Evolutionary conservation across 2,888 invertebrate genomes (phyloP).

Genomic region (Strigamia crassipes): DNA sequence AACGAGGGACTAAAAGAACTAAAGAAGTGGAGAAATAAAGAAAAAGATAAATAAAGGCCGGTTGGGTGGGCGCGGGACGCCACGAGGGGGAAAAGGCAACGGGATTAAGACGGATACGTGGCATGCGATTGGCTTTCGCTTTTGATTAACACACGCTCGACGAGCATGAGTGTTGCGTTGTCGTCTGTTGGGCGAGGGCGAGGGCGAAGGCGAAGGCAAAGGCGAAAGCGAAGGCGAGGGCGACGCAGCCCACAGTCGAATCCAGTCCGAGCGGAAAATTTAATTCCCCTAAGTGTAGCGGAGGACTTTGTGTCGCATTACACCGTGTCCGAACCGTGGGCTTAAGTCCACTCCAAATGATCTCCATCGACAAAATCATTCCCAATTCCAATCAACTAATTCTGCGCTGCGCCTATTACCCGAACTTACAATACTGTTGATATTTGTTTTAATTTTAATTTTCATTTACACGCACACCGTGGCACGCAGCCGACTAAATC

Average conservation of each 20-base stretch:
- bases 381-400: neutral
- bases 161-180: neutral
- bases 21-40: neutral
- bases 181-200: too few relatives aligned
- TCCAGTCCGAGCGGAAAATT: constrained; percentile 40
- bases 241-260: neutral
- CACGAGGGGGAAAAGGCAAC: neutral
- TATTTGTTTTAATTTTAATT: too few relatives aligned
- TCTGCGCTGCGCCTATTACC: neutral
- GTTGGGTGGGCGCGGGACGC: neutral
- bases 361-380: constrained; percentile 1
- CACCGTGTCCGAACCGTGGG: constrained; percentile 36
- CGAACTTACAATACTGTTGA: too few relatives aligned
- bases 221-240: neutral
- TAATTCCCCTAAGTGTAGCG: constrained; percentile 36
- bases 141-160: constrained; percentile 40
- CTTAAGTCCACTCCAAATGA: constrained; percentile 14
- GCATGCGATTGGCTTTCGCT: constrained; percentile 28
- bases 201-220: too few relatives aligned
- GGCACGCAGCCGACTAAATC: neutral
- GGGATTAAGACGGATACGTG: constrained; percentile 35
- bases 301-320: constrained; percentile 35
- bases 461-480: neutral
- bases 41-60: neutral
- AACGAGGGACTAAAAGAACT: neutral